Percentiles rank a stretch among this genome's conserved stretches.
These are phyloP conservation scores for Calameuta idolon DNA, from an alignment of 2,888 invertebrate species.

Conservation along the genomic window DNA sequence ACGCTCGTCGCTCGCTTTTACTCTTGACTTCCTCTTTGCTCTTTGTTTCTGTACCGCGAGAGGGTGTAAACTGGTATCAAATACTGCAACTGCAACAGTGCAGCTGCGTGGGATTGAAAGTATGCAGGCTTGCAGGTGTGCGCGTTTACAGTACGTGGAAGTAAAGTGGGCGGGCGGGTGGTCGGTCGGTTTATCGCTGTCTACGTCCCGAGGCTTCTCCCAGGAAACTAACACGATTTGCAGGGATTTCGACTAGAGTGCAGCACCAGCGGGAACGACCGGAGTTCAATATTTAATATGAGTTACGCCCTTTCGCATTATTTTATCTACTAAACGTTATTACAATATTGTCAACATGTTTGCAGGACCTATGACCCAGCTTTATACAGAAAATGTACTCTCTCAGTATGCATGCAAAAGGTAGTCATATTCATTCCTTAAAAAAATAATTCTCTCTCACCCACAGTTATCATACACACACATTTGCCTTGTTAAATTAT, in stretches of 20 bases:
- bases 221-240: background rate
- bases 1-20: background rate
- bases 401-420: constrained; percentile 54
- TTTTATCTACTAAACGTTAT: background rate
- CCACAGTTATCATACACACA: background rate
- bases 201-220: background rate
- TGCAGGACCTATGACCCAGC: constrained; percentile 53
- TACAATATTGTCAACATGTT: constrained; percentile 35
- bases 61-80: background rate
- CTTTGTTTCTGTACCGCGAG: background rate
- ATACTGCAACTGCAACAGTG: background rate
- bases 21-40: background rate
- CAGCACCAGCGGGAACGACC: background rate
- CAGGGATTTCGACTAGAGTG: background rate
- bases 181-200: background rate
- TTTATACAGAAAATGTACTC: constrained; percentile 51
- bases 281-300: background rate
- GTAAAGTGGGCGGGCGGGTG: background rate
- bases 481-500: background rate
- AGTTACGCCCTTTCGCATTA: constrained; percentile 5
- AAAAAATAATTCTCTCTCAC: background rate
- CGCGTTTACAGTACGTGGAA: background rate
- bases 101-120: background rate
- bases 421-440: constrained; percentile 47
- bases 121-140: background rate